These are phyloP conservation scores for Sarcophaga peregrina DNA, from an alignment of 1,140 invertebrate species.

Conservation along the genomic window DNA sequence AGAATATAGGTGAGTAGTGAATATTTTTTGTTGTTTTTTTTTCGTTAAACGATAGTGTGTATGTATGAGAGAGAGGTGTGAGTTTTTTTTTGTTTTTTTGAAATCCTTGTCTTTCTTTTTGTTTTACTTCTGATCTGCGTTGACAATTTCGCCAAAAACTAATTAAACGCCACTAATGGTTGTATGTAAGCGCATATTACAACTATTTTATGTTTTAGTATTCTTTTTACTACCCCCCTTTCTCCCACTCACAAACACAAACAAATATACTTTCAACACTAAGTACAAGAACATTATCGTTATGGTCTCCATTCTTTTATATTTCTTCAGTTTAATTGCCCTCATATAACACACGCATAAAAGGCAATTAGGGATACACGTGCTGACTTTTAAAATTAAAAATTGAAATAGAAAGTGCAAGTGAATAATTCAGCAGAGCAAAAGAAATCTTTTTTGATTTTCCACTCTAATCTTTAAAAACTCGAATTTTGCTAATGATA, in stretches of 20 bases:
- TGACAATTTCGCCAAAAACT: conserved; percentile 25
- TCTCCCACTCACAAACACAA: neutral
- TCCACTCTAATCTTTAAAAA: too few species aligned
- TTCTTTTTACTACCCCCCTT: neutral
- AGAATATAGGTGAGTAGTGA: conserved; percentile 28
- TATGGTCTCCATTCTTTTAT: neutral
- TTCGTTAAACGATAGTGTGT: neutral
- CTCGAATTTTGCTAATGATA: too few species aligned
- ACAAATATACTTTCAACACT: neutral
- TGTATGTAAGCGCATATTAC: conserved; percentile 12
- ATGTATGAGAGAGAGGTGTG: neutral
- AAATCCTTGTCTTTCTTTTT: neutral
- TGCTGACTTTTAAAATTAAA: neutral
- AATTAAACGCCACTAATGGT: conserved; percentile 38
- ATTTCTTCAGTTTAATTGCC: neutral
- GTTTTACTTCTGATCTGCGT: conserved; percentile 6
- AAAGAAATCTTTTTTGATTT: neutral
- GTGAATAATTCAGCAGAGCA: neutral
- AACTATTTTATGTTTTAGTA: conserved; percentile 10
- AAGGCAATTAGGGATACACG: neutral
- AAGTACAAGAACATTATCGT: neutral
- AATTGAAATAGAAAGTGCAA: neutral
- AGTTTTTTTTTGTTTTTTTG: neutral
- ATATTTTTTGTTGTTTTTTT: neutral
- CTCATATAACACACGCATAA: neutral